Evolutionary conservation across 1,140 invertebrate species (phyloP).

Genomic region (Dendrolimus punctatus): DNA sequence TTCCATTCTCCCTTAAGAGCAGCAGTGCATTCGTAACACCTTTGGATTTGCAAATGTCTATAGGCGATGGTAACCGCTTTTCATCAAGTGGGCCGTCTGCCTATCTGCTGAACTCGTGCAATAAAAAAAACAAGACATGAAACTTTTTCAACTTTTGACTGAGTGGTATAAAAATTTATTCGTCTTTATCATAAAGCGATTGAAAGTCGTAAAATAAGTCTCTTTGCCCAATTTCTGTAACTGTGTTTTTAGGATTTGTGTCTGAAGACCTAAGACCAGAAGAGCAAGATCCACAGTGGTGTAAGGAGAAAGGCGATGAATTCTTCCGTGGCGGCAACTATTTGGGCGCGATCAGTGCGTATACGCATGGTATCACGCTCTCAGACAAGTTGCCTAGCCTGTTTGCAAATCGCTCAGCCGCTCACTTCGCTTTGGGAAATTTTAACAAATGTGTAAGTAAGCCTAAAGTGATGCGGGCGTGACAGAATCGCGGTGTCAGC

Average conservation of each 20-base stretch:
- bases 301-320: conserved; percentile 86
- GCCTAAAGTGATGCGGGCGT: background rate
- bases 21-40: too few species aligned
- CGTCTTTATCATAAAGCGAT: too few species aligned
- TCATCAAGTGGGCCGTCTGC: too few species aligned
- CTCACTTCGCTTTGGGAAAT: conserved; percentile 83
- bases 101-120: too few species aligned
- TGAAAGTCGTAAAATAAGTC: background rate
- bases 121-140: too few species aligned
- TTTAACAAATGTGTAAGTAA: conserved; percentile 76
- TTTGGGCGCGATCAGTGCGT: conserved; percentile 86
- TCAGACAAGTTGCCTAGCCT: conserved; percentile 82
- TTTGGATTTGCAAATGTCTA: too few species aligned
- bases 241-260: conserved; percentile 69
- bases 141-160: too few species aligned
- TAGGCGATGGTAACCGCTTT: too few species aligned
- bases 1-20: too few species aligned
- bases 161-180: too few species aligned
- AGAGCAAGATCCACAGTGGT: conserved; percentile 87
- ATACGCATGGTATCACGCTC: conserved; percentile 83
- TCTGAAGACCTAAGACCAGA: conserved; percentile 84
- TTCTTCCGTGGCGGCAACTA: conserved; percentile 84
- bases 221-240: background rate
- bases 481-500: background rate
- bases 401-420: conserved; percentile 82